Evolutionary conservation across 2,797 vertebrate genomes (phyloP).

Genomic region (Arctocebus calabarensis): DNA sequence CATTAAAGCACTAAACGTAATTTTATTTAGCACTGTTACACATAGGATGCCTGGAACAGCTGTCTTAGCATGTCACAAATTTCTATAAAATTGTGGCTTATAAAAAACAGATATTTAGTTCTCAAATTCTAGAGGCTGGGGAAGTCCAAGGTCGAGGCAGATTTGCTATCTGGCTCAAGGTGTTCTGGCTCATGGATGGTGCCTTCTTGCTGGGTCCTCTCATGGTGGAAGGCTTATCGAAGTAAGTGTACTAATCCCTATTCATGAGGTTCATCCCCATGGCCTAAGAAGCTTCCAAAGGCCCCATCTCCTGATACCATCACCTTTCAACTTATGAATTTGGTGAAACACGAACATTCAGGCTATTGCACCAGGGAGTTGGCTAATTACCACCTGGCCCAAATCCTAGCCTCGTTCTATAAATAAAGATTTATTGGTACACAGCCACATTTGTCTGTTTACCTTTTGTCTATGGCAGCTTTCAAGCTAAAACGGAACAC

Average conservation of each 20-base stretch:
- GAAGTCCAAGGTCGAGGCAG: not conserved
- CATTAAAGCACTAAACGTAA: accelerated
- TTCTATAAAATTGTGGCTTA: not conserved
- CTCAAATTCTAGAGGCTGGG: not conserved
- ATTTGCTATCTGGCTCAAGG: not conserved
- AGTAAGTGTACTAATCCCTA: not conserved
- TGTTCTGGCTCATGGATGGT: not conserved
- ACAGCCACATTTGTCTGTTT: no score
- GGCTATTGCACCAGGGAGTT: not conserved
- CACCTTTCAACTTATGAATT: not conserved
- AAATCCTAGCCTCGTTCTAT: not conserved
- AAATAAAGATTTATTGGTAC: not conserved
- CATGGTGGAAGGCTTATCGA: not conserved
- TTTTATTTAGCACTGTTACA: not conserved
- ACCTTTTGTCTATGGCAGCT: not conserved
- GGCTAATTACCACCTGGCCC: not conserved
- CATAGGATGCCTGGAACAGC: not conserved
- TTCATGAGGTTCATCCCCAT: not conserved
- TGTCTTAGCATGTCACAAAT: not conserved
- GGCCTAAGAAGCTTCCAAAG: not conserved
- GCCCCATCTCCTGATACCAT: not conserved
- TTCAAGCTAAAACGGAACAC: not conserved
- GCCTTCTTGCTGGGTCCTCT: not conserved
- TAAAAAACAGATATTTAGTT: not conserved
- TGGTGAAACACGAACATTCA: not conserved